Conservation (phyloP, 2,797 vertebrate species). For the Notolepis coatsorum region DNA sequence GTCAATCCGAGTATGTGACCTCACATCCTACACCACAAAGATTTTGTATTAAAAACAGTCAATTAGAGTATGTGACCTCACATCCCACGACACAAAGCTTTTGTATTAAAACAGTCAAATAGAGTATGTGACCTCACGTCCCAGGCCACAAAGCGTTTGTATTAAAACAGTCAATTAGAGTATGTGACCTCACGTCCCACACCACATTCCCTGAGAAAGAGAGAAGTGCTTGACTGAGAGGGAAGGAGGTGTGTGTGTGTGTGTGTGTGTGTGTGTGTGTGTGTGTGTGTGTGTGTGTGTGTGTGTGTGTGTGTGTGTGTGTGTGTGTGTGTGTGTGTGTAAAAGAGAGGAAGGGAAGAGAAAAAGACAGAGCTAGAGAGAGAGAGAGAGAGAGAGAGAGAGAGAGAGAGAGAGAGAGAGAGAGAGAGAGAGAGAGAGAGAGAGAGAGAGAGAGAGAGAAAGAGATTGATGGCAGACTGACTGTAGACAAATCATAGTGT, state of each 20-base stretch:
- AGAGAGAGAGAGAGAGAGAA: conserved; percentile 4
- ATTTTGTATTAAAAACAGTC: too few relatives aligned
- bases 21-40: conserved; percentile 15
- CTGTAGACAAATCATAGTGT: conserved; percentile 33
- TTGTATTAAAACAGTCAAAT: conserved; percentile 14
- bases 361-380: neutral
- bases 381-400: conserved; percentile 6
- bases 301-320: neutral
- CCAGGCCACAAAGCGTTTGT: conserved; percentile 12
- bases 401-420: conserved; percentile 7
- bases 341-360: too few relatives aligned
- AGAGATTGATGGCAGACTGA: too few relatives aligned
- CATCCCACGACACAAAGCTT: conserved; percentile 9
- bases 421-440: conserved; percentile 7
- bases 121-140: conserved; percentile 19
- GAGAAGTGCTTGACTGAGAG: neutral
- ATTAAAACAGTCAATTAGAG: conserved; percentile 13
- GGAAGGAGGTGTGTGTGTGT: neutral
- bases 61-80: conserved; percentile 14
- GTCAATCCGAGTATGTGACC: conserved; percentile 13
- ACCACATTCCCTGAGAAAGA: neutral
- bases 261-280: neutral
- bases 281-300: neutral
- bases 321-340: too few relatives aligned
- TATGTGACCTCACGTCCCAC: conserved; percentile 20